These are phyloP conservation scores for Lerema accius DNA, from an alignment of 1,140 invertebrate species.

Conservation along the genomic window DNA sequence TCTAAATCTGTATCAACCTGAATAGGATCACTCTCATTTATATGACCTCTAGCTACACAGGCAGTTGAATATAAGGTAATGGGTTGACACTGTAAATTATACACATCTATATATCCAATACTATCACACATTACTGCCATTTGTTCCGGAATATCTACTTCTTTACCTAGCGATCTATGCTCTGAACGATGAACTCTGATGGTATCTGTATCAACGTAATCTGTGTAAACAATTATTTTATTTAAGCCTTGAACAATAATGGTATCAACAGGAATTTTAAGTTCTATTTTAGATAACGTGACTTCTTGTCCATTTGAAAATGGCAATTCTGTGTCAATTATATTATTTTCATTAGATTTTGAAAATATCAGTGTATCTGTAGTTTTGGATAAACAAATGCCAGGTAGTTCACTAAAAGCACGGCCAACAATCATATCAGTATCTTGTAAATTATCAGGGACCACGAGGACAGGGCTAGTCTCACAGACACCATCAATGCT, in stretches of 20 bases:
- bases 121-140: neutral
- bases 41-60: constrained; percentile 8
- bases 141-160: constrained; percentile 7
- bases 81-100: constrained; percentile 4
- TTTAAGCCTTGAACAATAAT: neutral
- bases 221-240: constrained; percentile 1
- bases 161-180: constrained; percentile 3
- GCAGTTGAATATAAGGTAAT: constrained; percentile 3
- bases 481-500: constrained; percentile 12
- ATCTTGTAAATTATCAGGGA: neutral
- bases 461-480: neutral
- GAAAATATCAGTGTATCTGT: constrained; percentile 1
- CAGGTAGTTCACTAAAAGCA: constrained; percentile 9
- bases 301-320: neutral
- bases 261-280: neutral
- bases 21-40: neutral
- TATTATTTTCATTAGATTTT: neutral
- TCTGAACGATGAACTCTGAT: constrained; percentile 2
- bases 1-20: constrained; percentile 1
- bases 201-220: neutral
- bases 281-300: constrained; percentile 4
- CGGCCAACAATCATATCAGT: constrained; percentile 8
- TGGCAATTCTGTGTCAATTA: neutral
- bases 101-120: neutral
- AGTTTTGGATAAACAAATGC: neutral